Base-by-base conservation (phyloP, 2,113 vertebrate genomes). In the Dipodomys merriami region DNA sequence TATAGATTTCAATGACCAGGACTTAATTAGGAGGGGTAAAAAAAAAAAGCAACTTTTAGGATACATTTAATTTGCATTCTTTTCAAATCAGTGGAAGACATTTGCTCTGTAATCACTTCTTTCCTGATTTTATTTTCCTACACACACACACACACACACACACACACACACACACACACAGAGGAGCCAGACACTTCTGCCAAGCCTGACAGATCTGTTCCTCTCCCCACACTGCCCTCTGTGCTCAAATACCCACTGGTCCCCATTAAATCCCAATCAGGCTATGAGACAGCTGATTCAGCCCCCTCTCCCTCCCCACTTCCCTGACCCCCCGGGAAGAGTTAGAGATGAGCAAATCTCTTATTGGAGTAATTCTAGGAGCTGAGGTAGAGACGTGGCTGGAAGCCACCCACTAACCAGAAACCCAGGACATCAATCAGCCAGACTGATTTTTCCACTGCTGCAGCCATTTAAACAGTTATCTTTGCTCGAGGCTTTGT, bases 391-490 rank as follows among this genome's bases (percentile, higher is more conserved):
- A 96, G 91, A 85, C 79, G 49, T 97, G 96, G 95, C 96, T 96
- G 95, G 92, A 97, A 96, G 97, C 96, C 95, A 96, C 96, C 95
- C 96, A 95, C 96, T 97, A 96, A 96, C 96, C 95, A 96, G 95
- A 95, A 96, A 96, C 90, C 93, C 74, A 88, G 83, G 96, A 93
- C 96, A 97, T 97, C 97, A 96, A 97, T 96, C 97, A 97, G 95
- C 87, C 88, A 91, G 86, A 96, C 94, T 93, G 97, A 97, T 96
- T 97, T 95, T 96, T 97, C 96, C 44, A 5, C 91, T 88, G 80
- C 96, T 1, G 64, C 85, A 96, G 94, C 90, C 95, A 94, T 96
- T 97, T 97, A 96, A 95, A 94, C 94, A 88, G 95, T 96, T 97
- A 96, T 97, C 94, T 95, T 96, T 96, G 97, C 97, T 94, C 29